Evolutionary conservation across 2,113 vertebrate genomes (phyloP), one percentile per base, ranked within the genome.

Genomic region (Aphyosemion australe): DNA sequence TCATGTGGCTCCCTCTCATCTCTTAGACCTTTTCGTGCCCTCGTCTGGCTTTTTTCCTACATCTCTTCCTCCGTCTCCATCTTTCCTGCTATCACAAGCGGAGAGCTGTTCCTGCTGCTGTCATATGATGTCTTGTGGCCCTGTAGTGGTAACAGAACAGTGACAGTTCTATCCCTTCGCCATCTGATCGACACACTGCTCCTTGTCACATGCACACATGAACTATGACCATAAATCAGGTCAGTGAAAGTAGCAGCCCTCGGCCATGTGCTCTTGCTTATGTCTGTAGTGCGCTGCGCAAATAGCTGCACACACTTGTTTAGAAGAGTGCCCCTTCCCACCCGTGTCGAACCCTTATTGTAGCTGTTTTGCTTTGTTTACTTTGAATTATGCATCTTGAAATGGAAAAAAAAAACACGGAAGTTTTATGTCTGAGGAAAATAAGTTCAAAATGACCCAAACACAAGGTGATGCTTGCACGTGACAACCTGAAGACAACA

Each of bases 81-180:
- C 74, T 65, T 62, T 57, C 54, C 49, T 6, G 47, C 56, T 43
- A 55, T 87, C 87, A 91, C 89, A 92, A 91, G 83, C 72, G 53
- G 61, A 84, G 72, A 90, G 88, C 91, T 95, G 93, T 93, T 94
- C 77, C 92, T 92, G 91, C 90, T 90, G 90, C 92, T 94, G 93
- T 97, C 96, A 95, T 95, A 94, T 91, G 95, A 94, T 91, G 87
- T 88, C 86, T 89, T 91, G 92, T 94, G 93, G 94, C 89, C 91
- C 87, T 85, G 93, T 93, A 94, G 90, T 93, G 93, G 91, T 92
- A 92, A 74, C 81, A 94, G 93, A 97, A 97, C 95, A 97, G 95
- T 93, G 93, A 95, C 95, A 97, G 92, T 95, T 95, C 94, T 96
- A 95, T 97, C 93, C 93, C 91, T 83, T 91, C 20, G 79, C 93